Conservation (phyloP, 2,113 vertebrate genomes). For the Casuarius casuarius region DNA sequence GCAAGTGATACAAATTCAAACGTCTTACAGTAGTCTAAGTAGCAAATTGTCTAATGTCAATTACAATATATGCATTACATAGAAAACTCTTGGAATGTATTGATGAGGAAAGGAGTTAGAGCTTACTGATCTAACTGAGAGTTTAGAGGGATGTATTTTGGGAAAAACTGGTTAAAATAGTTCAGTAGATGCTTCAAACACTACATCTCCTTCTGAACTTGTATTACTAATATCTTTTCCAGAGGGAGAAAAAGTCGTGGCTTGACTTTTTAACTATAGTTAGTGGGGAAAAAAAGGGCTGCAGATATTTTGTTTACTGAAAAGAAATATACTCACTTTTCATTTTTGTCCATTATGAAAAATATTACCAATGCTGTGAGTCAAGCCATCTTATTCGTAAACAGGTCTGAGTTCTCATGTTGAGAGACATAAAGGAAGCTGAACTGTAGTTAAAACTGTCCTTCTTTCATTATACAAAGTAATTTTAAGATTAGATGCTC, state of each 20-base stretch:
- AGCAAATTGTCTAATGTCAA: neutral
- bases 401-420: neutral
- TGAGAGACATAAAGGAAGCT: neutral
- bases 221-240: neutral
- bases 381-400: neutral
- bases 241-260: neutral
- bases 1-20: neutral
- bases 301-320: neutral
- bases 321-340: neutral
- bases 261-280: neutral
- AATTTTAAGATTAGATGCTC: neutral
- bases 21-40: neutral
- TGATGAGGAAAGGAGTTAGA: neutral
- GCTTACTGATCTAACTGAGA: neutral
- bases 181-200: neutral
- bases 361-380: neutral
- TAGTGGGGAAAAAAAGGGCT: neutral
- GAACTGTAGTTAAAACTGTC: neutral
- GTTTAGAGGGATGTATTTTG: neutral
- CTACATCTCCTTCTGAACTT: neutral
- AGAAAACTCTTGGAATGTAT: neutral
- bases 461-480: neutral
- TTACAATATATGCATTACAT: neutral
- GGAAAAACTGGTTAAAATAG: neutral
- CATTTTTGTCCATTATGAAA: neutral